Conservation (phyloP, 2,888 invertebrate species). For the Melitaea athalia region DNA sequence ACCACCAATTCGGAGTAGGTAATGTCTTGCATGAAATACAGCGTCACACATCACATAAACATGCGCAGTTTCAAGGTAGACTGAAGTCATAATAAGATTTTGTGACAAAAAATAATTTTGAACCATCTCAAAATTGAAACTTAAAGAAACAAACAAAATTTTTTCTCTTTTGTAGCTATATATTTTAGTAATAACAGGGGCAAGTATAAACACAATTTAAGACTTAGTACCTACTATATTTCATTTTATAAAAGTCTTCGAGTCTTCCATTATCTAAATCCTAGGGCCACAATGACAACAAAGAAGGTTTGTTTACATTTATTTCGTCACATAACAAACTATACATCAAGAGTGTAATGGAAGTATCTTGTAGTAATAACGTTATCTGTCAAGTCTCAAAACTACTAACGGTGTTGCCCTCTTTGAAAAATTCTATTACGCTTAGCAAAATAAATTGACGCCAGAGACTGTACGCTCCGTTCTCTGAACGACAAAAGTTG, state of each 20-base stretch:
- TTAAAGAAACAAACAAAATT: too few species aligned
- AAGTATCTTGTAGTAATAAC: constrained; percentile 59
- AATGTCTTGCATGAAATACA: too few species aligned
- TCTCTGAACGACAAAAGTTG: constrained; percentile 23
- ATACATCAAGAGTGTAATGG: constrained; percentile 50
- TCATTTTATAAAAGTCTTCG: neutral
- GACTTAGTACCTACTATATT: neutral
- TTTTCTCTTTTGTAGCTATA: too few species aligned
- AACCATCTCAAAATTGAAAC: too few species aligned
- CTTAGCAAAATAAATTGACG: constrained; percentile 59
- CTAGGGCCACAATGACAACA: constrained; percentile 9
- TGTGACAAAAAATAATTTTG: too few species aligned
- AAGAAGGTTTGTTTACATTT: constrained; percentile 36
- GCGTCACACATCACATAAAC: too few species aligned
- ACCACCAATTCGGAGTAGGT: too few species aligned
- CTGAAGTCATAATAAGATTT: too few species aligned
- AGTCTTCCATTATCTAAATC: neutral
- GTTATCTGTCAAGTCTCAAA: constrained; percentile 54
- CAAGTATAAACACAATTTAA: neutral
- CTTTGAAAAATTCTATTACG: constrained; percentile 50
- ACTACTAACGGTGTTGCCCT: constrained; percentile 51
- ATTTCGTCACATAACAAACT: constrained; percentile 34
- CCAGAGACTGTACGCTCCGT: constrained; percentile 29
- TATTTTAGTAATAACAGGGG: too few species aligned
- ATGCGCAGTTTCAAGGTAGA: too few species aligned